Evolutionary conservation across 2,113 vertebrate genomes (phyloP).

Genomic region (Danionella cerebrum): DNA sequence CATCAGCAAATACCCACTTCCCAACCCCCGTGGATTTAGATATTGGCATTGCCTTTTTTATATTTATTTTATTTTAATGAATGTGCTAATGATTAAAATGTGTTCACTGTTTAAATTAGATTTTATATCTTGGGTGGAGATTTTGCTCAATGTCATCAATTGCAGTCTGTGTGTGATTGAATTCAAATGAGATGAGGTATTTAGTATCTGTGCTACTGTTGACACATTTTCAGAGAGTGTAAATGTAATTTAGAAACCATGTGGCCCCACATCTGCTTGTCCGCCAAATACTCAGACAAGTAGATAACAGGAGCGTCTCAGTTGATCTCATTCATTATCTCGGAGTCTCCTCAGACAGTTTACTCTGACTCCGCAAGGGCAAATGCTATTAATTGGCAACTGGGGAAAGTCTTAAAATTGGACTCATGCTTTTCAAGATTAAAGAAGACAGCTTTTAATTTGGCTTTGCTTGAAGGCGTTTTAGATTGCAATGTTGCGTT

Average conservation of each 20-base stretch:
- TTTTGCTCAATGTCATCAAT: too few species aligned
- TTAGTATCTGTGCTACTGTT: neutral
- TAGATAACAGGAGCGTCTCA: neutral
- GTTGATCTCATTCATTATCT: constrained; percentile 16
- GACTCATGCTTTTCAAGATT: neutral
- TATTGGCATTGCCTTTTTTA: neutral
- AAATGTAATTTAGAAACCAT: neutral
- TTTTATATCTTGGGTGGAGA: too few species aligned
- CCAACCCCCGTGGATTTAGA: neutral
- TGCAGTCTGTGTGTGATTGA: too few species aligned
- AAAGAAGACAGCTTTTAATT: constrained; percentile 5
- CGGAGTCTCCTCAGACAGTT: neutral
- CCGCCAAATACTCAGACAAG: neutral
- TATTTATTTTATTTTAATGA: too few species aligned
- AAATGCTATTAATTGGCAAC: constrained; percentile 6
- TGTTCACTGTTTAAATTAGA: too few species aligned
- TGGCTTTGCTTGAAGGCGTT: neutral
- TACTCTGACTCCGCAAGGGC: neutral
- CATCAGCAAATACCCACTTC: neutral
- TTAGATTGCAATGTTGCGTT: neutral
- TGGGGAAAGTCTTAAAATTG: neutral
- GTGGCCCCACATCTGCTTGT: neutral
- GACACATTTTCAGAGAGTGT: neutral
- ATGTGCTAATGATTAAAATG: too few species aligned
- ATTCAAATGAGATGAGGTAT: too few species aligned